Conservation (phyloP, 2,888 invertebrate species). For the Sphaerophoria taeniata region DNA sequence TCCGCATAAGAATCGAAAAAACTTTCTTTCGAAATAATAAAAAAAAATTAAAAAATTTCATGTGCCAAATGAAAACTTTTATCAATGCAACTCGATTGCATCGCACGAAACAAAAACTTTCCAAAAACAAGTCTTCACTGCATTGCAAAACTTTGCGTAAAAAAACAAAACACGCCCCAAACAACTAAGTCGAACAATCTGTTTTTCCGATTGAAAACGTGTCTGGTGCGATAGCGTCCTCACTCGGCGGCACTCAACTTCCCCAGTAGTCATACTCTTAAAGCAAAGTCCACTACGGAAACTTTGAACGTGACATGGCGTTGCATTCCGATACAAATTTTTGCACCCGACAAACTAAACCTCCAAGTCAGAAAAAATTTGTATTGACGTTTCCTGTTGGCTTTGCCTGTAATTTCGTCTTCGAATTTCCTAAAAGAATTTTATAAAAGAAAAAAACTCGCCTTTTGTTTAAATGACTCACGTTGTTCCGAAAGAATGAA, state of each 20-base stretch:
- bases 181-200: slow-evolving; percentile 25
- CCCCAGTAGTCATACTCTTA: not conserved
- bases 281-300: slow-evolving; percentile 10
- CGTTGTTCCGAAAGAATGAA: not conserved
- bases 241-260: not conserved
- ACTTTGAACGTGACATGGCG: slow-evolving; percentile 44
- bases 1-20: not conserved
- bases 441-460: not conserved
- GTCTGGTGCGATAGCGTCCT: slow-evolving; percentile 16
- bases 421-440: slow-evolving; percentile 5
- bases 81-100: not conserved
- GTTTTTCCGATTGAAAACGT: slow-evolving; percentile 32
- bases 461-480: not conserved
- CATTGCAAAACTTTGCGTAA: not conserved
- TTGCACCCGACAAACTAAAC: slow-evolving; percentile 9
- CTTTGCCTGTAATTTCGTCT: slow-evolving; percentile 9
- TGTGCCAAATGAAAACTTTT: not conserved
- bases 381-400: not conserved
- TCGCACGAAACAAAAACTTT: slow-evolving; percentile 5
- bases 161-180: not conserved
- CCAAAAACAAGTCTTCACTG: not conserved
- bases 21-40: not conserved
- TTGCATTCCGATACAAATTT: slow-evolving; percentile 14
- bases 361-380: not conserved
- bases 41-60: not conserved